A percentile compares a stretch with the other conserved stretches of the same genome.
These are phyloP conservation scores for Podiceps cristatus DNA, from an alignment of 2,113 vertebrate species.

Conservation along the genomic window DNA sequence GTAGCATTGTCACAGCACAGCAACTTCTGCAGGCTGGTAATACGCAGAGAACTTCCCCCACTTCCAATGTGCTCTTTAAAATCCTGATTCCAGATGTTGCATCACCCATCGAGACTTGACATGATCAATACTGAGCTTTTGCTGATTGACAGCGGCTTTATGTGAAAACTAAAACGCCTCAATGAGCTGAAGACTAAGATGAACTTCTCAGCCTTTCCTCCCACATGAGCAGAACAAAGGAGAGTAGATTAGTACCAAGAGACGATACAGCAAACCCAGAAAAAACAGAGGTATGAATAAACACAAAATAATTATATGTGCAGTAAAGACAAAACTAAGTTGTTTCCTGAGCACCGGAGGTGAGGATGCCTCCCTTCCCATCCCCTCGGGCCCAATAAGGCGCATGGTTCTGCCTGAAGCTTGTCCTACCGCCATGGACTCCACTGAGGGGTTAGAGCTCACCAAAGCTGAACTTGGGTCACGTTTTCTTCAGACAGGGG, in stretches of 20 bases:
- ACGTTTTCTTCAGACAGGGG: neutral
- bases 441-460: neutral
- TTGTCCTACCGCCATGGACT: neutral
- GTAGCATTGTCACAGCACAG: neutral
- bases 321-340: neutral
- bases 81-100: neutral
- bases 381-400: neutral
- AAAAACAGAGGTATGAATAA: neutral
- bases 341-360: neutral
- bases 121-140: neutral
- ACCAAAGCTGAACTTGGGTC: neutral
- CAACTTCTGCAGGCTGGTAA: neutral
- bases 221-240: neutral
- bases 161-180: neutral
- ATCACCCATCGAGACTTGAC: neutral
- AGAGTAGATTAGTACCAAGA: neutral
- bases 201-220: neutral
- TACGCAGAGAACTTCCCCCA: neutral
- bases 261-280: neutral
- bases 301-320: neutral
- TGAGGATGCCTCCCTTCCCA: neutral
- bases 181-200: neutral
- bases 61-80: neutral
- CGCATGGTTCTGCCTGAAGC: neutral
- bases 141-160: neutral